Conservation (phyloP, 2,113 vertebrate genomes). For the Malaclemys terrapin region DNA sequence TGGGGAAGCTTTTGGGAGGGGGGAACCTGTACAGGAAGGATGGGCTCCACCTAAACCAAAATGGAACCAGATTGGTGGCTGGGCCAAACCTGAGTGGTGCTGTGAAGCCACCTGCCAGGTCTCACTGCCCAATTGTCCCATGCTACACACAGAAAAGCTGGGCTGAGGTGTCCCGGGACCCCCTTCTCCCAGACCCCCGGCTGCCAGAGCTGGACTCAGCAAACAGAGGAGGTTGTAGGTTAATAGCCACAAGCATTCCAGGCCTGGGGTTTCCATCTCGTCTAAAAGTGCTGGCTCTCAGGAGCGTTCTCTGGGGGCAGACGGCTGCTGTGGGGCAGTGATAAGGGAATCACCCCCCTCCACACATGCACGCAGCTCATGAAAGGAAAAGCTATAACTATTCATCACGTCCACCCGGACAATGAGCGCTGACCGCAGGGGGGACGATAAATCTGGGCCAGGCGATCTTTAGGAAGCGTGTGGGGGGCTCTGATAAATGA, state of each 20-base stretch:
- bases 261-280: not conserved
- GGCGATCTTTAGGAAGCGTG: not conserved
- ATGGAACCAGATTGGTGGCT: no score
- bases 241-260: no score
- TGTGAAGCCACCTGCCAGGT: no score
- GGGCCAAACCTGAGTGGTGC: no score
- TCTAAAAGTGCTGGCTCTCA: rapidly evolving
- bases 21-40: no score
- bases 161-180: not conserved
- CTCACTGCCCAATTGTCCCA: not conserved
- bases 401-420: not conserved
- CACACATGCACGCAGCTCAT: not conserved
- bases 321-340: not conserved
- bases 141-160: not conserved
- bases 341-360: not conserved
- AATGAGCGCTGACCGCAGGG: not conserved
- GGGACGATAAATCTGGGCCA: rapidly evolving
- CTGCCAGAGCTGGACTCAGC: no score
- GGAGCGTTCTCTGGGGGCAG: not conserved
- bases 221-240: no score
- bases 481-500: not conserved
- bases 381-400: not conserved
- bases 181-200: no score
- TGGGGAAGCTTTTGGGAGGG: no score
- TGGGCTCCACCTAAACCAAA: no score